Conservation (phyloP, 1,140 invertebrate genomes). For the Drosophila pectinifera region DNA sequence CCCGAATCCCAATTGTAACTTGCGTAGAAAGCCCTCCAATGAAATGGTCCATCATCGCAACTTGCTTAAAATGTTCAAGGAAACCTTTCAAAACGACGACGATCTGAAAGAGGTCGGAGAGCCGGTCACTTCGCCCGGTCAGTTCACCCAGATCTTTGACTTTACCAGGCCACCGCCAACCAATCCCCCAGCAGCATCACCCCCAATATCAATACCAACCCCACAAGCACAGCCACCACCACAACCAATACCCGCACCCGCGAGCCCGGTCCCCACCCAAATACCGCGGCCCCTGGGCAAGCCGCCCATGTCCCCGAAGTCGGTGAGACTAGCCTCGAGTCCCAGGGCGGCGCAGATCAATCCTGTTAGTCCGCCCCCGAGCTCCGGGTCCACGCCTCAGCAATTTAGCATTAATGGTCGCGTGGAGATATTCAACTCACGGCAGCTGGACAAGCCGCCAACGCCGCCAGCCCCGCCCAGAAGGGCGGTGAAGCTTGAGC, state of each 20-base stretch:
- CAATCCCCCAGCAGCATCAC: constrained; percentile 11
- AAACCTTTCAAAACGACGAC: constrained; percentile 79
- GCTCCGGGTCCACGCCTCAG: constrained; percentile 32
- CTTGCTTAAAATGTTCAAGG: constrained; percentile 80
- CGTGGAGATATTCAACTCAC: constrained; percentile 81
- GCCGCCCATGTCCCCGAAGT: constrained; percentile 82
- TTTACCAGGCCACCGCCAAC: constrained; percentile 55
- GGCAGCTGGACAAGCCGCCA: constrained; percentile 55
- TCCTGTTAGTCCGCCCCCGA: constrained; percentile 19
- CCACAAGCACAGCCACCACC: constrained; percentile 9
- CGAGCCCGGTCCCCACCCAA: constrained; percentile 49
- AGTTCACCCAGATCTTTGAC: constrained; percentile 67
- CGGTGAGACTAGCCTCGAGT: constrained; percentile 32
- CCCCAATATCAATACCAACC: constrained; percentile 14
- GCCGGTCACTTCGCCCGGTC: constrained; percentile 36
- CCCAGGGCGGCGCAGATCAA: constrained; percentile 14
- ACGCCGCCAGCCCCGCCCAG: constrained; percentile 65
- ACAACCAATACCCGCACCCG: constrained; percentile 12
- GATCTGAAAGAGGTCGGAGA: constrained; percentile 65
- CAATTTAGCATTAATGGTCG: constrained; percentile 80
- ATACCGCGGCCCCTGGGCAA: constrained; percentile 78
- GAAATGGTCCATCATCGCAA: constrained; percentile 83
- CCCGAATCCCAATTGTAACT: constrained; percentile 60
- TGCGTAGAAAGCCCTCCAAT: constrained; percentile 82
- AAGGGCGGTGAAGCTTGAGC: constrained; percentile 40